Evolutionary conservation across 1,140 invertebrate species (phyloP).

Genomic region (Sinella curviseta): DNA sequence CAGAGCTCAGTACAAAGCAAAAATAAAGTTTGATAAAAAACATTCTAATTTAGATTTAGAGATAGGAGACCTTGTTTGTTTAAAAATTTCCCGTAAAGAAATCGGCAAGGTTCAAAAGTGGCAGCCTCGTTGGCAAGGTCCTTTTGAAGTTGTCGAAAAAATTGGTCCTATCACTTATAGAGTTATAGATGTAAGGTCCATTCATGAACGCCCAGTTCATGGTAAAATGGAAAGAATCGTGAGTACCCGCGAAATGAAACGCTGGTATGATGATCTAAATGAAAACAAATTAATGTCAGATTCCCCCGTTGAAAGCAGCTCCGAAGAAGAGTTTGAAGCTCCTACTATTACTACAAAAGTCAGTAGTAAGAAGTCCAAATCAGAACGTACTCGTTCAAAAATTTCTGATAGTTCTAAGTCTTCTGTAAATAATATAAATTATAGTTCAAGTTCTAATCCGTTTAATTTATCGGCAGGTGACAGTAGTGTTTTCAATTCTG

Average conservation of each 20-base stretch:
- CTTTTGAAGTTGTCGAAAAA: constrained; percentile 9
- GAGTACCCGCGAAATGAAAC: background rate
- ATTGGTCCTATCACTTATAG: background rate
- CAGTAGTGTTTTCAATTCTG: too few relatives aligned
- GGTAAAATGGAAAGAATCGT: background rate
- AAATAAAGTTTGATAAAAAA: background rate
- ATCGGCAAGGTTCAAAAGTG: background rate
- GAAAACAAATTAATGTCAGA: background rate
- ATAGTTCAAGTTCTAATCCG: too few relatives aligned
- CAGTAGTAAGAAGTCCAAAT: too few relatives aligned
- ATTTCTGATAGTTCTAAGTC: too few relatives aligned
- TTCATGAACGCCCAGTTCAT: background rate
- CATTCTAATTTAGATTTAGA: background rate
- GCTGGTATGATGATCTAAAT: background rate
- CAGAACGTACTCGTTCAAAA: too few relatives aligned
- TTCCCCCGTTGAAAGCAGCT: too few relatives aligned
- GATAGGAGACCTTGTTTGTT: background rate
- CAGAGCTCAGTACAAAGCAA: background rate
- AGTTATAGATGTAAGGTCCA: background rate
- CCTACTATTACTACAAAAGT: too few relatives aligned
- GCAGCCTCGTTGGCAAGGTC: background rate
- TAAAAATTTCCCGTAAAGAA: background rate
- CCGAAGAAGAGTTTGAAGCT: too few relatives aligned
- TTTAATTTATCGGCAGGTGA: too few relatives aligned
- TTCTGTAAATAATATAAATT: too few relatives aligned